phyloP scores from a whole-genome alignment of 2,113 vertebrate species.

The Salvelinus sp. region DNA sequence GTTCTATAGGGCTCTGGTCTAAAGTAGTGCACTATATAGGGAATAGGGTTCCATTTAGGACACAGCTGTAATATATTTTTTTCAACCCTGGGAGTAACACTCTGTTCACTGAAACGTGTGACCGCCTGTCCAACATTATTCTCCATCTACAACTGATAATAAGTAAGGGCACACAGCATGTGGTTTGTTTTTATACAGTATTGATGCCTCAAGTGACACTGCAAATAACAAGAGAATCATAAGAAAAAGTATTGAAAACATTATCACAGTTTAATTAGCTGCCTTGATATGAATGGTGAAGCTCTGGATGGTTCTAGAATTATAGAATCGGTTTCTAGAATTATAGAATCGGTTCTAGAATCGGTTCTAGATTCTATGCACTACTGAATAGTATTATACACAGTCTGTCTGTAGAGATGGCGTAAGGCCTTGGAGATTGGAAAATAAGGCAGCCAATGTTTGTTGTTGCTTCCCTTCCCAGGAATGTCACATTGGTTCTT shows the following conservation, averaged over 20 bases:
- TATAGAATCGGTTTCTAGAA: slow-evolving; percentile 13
- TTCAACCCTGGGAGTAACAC: slow-evolving; percentile 46
- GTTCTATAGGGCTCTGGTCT: too few species aligned
- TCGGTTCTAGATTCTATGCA: slow-evolving; percentile 46
- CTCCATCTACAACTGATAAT: slow-evolving; percentile 47
- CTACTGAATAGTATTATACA: slow-evolving; percentile 44
- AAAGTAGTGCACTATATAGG: too few species aligned
- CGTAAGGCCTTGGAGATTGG: slow-evolving; percentile 70
- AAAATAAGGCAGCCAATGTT: slow-evolving; percentile 75
- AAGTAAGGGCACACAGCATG: slow-evolving; percentile 55
- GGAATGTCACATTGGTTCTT: slow-evolving; percentile 19
- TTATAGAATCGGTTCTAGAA: slow-evolving; percentile 15
- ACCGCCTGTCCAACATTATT: slow-evolving; percentile 37
- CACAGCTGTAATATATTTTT: slow-evolving; percentile 5
- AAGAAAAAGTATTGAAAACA: slow-evolving; percentile 65
- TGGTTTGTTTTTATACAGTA: slow-evolving; percentile 50
- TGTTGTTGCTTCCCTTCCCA: slow-evolving; percentile 64
- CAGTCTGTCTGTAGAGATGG: slow-evolving; percentile 67
- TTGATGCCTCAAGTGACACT: slow-evolving; percentile 49
- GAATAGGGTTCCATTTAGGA: too few species aligned
- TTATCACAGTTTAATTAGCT: slow-evolving; percentile 61
- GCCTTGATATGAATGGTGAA: slow-evolving; percentile 70
- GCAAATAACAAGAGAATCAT: slow-evolving; percentile 47
- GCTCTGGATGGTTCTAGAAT: slow-evolving; percentile 65
- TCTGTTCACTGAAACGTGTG: slow-evolving; percentile 49